Evolutionary conservation across 2,888 invertebrate species (phyloP).

Genomic region (Drosophila macrospina): DNA sequence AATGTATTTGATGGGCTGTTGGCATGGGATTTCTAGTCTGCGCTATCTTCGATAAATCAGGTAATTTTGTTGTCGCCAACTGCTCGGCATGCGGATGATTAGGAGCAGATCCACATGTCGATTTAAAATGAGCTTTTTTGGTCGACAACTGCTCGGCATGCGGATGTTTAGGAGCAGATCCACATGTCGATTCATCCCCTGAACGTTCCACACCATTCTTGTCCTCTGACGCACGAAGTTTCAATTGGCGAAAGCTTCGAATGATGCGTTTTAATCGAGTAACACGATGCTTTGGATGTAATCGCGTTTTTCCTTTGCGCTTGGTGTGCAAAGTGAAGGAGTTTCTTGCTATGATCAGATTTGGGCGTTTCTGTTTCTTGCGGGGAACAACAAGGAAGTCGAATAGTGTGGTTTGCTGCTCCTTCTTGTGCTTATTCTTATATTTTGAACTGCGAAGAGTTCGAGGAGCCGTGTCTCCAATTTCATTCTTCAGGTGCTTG

Average conservation of each 20-base stretch:
- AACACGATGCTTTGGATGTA: slow-evolving; percentile 56
- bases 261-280: slow-evolving; percentile 72
- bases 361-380: slow-evolving; percentile 36
- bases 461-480: slow-evolving; percentile 1
- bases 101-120: background rate
- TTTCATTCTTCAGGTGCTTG: slow-evolving; percentile 40
- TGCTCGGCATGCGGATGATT: background rate
- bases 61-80: background rate
- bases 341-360: slow-evolving; percentile 30
- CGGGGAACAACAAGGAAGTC: slow-evolving; percentile 59
- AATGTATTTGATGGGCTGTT: slow-evolving; percentile 56
- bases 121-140: too few species aligned
- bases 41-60: background rate
- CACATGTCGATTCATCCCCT: background rate
- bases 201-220: background rate
- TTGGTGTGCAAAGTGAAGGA: slow-evolving; percentile 23
- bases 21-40: background rate
- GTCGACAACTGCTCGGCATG: background rate
- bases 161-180: background rate
- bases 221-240: slow-evolving; percentile 9
- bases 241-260: slow-evolving; percentile 54
- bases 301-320: slow-evolving; percentile 64
- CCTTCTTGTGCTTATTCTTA: slow-evolving; percentile 55
- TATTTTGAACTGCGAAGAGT: slow-evolving; percentile 67
- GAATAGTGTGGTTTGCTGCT: slow-evolving; percentile 41